These are phyloP conservation scores for Cassiopea xamachana DNA, from an alignment of 30 jellyfish, hydroid and myxozoan genomes.

Conservation along the genomic window DNA sequence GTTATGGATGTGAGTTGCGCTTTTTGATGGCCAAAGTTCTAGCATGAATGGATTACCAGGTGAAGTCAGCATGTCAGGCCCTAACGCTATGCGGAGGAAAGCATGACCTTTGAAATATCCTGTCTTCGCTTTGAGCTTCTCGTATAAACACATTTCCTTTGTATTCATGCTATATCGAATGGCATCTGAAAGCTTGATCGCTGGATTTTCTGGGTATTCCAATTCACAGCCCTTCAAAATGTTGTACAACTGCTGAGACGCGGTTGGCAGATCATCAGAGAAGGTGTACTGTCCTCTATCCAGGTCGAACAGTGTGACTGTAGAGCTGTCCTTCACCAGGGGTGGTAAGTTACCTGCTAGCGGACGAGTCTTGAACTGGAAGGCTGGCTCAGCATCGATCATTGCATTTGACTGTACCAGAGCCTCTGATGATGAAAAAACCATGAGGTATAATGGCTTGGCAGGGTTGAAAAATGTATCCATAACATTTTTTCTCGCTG, in stretches of 20 bases:
- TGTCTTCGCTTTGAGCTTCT: no score
- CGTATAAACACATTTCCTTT: not conserved
- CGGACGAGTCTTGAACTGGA: constrained; percentile 10
- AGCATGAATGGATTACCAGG: constrained; percentile 66
- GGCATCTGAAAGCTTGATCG: constrained; percentile 34
- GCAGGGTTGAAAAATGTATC: constrained; percentile 22
- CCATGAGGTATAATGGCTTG: not conserved
- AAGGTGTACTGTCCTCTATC: constrained; percentile 14
- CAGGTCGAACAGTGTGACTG: constrained; percentile 30
- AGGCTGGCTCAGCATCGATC: constrained; percentile 9
- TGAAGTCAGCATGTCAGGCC: constrained; percentile 51
- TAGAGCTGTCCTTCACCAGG: constrained; percentile 23
- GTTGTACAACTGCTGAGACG: constrained; percentile 20
- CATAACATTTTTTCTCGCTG: not conserved
- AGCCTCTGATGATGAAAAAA: not conserved
- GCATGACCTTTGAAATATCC: no score
- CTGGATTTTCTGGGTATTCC: constrained; percentile 37
- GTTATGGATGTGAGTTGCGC: constrained; percentile 53
- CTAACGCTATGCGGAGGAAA: constrained; percentile 53
- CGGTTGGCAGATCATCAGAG: constrained; percentile 25
- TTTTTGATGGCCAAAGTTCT: constrained; percentile 58
- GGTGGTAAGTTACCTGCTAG: constrained; percentile 25
- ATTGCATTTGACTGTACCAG: not conserved
- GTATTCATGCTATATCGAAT: constrained; percentile 34
- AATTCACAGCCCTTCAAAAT: constrained; percentile 19